Evolutionary conservation across 2,113 vertebrate species (phyloP), one percentile per base, ranked within the genome.

Genomic region (Oreochromis tanganicae): DNA sequence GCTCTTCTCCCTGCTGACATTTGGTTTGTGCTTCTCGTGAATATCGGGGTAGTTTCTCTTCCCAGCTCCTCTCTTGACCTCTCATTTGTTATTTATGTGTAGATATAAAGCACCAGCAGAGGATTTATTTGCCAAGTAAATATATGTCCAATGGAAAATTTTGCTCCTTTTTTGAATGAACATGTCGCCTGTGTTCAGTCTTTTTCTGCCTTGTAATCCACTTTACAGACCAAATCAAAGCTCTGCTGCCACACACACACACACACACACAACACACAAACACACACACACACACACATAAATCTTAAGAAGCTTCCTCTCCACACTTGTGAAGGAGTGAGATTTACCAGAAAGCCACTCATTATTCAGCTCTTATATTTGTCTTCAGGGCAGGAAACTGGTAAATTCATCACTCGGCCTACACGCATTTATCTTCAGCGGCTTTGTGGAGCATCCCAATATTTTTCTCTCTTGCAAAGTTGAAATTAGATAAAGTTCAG

Each of bases 1-100:
- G 46, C 34, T 13, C 21, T 13, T 9, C 63, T 50, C 16, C 34
- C 61, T 29, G 78, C 86, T 93, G 92, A 92, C 75, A 82, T 92
- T 92, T 88, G 66, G 54, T 59, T 52, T 59, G 57, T 81, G 52
- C 73, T 88, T 78, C 71, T 19, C 6, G 1, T 19, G 71, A 12
- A 75, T 0, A 50, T 75, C 2, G 2, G 43, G 0, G 0, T 16
- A 19, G 43, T 4, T 80, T 66, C n/a, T 68, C 36, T 21, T 16
- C 78, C 6, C 34, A 9, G 17, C 38, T 73, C 38, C 14, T 12
- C 5, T 48, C 24, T 29, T 75, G 27, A 29, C 10, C 46, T 78
- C 71, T 50, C 43, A 1, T 48, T 8, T 73, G 36, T 46, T 50
- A 4, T 71, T 78, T 78, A 3, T 50, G 24, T 50, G 43, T 50